These are phyloP conservation scores for Ischnura elegans DNA, from an alignment of 2,888 invertebrate genomes.

Conservation along the genomic window DNA sequence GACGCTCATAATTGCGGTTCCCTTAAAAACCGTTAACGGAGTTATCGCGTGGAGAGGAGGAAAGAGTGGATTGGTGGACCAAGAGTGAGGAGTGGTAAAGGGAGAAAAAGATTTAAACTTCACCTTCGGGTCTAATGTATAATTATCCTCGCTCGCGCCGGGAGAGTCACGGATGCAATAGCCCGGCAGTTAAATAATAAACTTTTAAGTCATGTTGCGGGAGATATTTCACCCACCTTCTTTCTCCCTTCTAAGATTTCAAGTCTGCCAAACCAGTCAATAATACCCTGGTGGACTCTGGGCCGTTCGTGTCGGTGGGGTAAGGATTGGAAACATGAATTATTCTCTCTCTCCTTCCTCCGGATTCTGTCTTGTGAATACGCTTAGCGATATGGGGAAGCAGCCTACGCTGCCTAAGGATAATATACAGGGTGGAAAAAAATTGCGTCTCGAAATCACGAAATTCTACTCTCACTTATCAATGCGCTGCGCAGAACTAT, in stretches of 20 bases:
- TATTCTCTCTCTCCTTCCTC: neutral
- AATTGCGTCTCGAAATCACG: too few relatives aligned
- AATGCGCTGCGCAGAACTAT: too few relatives aligned
- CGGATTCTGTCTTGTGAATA: neutral
- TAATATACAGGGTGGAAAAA: too few relatives aligned
- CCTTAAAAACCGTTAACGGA: conserved; percentile 11
- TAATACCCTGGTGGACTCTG: conserved; percentile 7
- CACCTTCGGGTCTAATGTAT: neutral
- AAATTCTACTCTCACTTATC: too few relatives aligned
- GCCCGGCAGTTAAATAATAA: conserved; percentile 7
- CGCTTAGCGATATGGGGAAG: neutral
- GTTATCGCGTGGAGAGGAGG: neutral
- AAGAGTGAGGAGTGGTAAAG: too few relatives aligned
- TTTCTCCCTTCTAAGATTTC: neutral
- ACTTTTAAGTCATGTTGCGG: neutral
- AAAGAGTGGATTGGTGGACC: too few relatives aligned
- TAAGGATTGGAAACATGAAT: neutral
- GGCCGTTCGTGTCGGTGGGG: neutral
- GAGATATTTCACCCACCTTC: conserved; percentile 2
- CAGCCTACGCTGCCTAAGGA: neutral
- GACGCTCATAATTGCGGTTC: conserved; percentile 23
- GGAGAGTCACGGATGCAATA: neutral
- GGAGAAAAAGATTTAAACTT: too few relatives aligned
- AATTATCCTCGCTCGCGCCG: neutral
- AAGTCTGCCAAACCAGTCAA: conserved; percentile 15